Conservation (phyloP, 2,797 vertebrate genomes). For the Aeoliscus strigatus region DNA sequence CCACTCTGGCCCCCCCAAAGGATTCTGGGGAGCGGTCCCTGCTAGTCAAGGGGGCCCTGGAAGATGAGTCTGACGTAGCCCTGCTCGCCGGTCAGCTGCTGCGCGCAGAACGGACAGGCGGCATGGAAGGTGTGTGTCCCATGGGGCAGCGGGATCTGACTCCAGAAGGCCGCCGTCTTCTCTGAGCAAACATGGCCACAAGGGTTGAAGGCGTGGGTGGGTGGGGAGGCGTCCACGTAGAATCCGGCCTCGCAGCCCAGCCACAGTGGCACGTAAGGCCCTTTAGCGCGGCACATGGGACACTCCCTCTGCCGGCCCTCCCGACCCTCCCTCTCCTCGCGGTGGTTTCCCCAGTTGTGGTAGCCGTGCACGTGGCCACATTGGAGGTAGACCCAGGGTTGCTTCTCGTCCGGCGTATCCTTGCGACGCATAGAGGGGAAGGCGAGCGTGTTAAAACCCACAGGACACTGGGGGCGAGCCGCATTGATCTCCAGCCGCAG, state of each 20-base stretch:
- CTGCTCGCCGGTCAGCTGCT: no score
- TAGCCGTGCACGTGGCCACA: conserved; percentile 93
- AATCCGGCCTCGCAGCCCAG: conserved; percentile 90
- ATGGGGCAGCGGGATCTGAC: conserved; percentile 90
- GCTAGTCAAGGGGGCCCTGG: conserved; percentile 96
- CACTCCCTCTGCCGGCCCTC: conserved; percentile 86
- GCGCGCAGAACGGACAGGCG: conserved; percentile 89
- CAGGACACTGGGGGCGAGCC: conserved; percentile 93
- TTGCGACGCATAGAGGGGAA: conserved; percentile 93
- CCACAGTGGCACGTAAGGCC: conserved; percentile 94
- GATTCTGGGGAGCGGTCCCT: conserved; percentile 29
- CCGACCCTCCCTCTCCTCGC: conserved; percentile 69
- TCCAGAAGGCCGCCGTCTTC: conserved; percentile 92
- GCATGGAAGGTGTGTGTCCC: conserved; percentile 95
- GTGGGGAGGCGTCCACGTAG: conserved; percentile 88
- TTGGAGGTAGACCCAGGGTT: conserved; percentile 93
- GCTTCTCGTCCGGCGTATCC: conserved; percentile 89
- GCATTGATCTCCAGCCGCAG: conserved; percentile 96
- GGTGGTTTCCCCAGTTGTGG: conserved; percentile 93
- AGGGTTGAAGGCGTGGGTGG: conserved; percentile 88
- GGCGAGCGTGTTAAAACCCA: conserved; percentile 95
- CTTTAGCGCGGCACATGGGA: conserved; percentile 90
- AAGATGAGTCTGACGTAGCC: conserved; percentile 93
- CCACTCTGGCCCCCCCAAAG: conserved; percentile 6
- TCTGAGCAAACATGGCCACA: conserved; percentile 97